phyloP scores from a whole-genome alignment of 2,797 vertebrate species.

The Simalia tracyae region DNA sequence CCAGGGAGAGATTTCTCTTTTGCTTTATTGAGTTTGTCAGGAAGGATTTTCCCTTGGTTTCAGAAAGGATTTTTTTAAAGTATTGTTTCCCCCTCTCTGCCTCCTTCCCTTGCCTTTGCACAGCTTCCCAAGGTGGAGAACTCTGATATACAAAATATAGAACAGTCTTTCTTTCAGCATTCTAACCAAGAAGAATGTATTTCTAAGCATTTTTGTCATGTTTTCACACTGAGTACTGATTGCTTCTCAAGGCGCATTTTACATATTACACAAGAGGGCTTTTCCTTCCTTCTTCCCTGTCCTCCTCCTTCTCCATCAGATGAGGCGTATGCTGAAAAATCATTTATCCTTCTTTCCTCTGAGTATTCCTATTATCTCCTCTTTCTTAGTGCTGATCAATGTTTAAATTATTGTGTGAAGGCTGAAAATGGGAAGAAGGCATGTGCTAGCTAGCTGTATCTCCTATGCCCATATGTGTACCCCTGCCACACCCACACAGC shows the following conservation, averaged over 20 bases:
- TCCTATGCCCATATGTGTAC: neutral
- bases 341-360: neutral
- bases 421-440: neutral
- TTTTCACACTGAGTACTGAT: slow-evolving; percentile 8
- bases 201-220: slow-evolving; percentile 16
- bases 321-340: neutral
- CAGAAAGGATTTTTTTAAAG: slow-evolving; percentile 13
- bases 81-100: slow-evolving; percentile 2
- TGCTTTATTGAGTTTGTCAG: slow-evolving; percentile 39
- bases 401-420: neutral
- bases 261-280: neutral
- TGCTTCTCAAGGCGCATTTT: neutral
- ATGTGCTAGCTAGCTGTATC: neutral
- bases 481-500: neutral
- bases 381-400: neutral
- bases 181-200: slow-evolving; percentile 21
- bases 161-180: neutral
- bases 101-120: neutral
- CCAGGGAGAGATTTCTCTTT: slow-evolving; percentile 43
- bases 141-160: neutral
- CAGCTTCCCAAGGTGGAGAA: slow-evolving; percentile 27
- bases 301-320: neutral
- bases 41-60: slow-evolving; percentile 39
- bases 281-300: neutral
- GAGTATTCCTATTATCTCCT: neutral